phyloP scores from a whole-genome alignment of 2,888 invertebrate genomes.

The Drosophila algonquin region DNA sequence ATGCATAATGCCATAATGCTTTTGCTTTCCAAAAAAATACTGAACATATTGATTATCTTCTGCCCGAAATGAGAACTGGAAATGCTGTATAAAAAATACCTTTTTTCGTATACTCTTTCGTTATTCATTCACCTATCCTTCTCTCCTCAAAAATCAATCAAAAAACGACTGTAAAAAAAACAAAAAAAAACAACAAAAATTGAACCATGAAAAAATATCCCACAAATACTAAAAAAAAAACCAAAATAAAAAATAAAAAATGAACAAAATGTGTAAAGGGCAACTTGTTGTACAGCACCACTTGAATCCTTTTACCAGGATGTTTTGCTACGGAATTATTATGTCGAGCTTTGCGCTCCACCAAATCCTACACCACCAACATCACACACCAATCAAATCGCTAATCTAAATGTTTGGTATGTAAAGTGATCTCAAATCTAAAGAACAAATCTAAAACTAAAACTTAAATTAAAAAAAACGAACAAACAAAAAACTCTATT shows the following conservation, averaged over 20 bases:
- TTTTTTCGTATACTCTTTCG: slow-evolving; percentile 72
- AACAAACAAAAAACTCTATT: slow-evolving; percentile 41
- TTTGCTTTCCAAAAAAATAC: slow-evolving; percentile 43
- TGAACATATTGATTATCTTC: background rate
- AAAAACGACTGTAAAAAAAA: slow-evolving; percentile 47
- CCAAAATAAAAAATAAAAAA: slow-evolving; percentile 39
- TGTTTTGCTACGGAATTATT: slow-evolving; percentile 80
- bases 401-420: slow-evolving; percentile 81
- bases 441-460: slow-evolving; percentile 33
- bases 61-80: slow-evolving; percentile 37
- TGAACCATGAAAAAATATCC: slow-evolving; percentile 2
- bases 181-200: slow-evolving; percentile 28
- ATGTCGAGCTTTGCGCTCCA: slow-evolving; percentile 81
- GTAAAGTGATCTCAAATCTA: slow-evolving; percentile 66
- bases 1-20: slow-evolving; percentile 26
- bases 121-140: slow-evolving; percentile 75
- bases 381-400: slow-evolving; percentile 81
- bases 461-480: slow-evolving; percentile 20
- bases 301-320: slow-evolving; percentile 81
- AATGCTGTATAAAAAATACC: slow-evolving; percentile 70
- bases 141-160: slow-evolving; percentile 55
- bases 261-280: slow-evolving; percentile 74
- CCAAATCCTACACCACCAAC: slow-evolving; percentile 79
- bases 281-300: slow-evolving; percentile 81
- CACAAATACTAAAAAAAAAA: slow-evolving; percentile 37